Percentiles rank a stretch among this genome's conserved stretches.
Evolutionary conservation across 2,888 invertebrate genomes (phyloP).

Genomic region (Drosophila neonasuta): DNA sequence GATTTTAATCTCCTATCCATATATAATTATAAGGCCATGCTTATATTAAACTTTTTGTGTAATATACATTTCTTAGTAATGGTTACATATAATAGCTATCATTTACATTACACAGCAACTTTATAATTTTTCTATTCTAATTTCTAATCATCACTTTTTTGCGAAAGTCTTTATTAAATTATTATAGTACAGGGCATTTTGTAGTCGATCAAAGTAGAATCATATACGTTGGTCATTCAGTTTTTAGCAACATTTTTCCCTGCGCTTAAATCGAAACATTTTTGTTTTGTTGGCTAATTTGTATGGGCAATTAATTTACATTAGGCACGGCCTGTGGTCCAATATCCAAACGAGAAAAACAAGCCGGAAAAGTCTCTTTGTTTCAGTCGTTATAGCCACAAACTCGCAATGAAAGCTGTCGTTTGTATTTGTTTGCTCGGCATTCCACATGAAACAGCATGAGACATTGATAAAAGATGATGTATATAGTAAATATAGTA

Average conservation of each 20-base stretch:
- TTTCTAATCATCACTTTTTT: too few relatives aligned
- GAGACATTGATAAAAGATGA: constrained; percentile 18
- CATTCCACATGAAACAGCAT: neutral
- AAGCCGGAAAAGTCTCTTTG: constrained; percentile 8
- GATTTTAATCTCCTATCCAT: too few relatives aligned
- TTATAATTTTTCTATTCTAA: too few relatives aligned
- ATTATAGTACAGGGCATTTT: constrained; percentile 7
- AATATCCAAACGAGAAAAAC: neutral
- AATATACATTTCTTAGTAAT: too few relatives aligned
- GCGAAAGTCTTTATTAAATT: neutral
- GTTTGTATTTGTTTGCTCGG: constrained; percentile 3
- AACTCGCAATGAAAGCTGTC: constrained; percentile 16
- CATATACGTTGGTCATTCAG: constrained; percentile 6
- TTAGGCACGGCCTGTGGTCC: constrained; percentile 41
- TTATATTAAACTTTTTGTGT: too few relatives aligned
- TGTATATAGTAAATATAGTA: constrained; percentile 2
- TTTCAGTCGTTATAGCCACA: constrained; percentile 20
- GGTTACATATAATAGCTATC: too few relatives aligned
- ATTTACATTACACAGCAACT: too few relatives aligned
- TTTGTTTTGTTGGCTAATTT: constrained; percentile 64
- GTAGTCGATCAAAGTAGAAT: neutral
- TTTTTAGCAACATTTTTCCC: constrained; percentile 23
- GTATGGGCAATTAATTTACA: constrained; percentile 69
- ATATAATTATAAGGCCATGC: too few relatives aligned
- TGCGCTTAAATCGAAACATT: constrained; percentile 47